These are phyloP conservation scores for Pteromalus puparum DNA, from an alignment of 1,140 invertebrate genomes.

Conservation along the genomic window DNA sequence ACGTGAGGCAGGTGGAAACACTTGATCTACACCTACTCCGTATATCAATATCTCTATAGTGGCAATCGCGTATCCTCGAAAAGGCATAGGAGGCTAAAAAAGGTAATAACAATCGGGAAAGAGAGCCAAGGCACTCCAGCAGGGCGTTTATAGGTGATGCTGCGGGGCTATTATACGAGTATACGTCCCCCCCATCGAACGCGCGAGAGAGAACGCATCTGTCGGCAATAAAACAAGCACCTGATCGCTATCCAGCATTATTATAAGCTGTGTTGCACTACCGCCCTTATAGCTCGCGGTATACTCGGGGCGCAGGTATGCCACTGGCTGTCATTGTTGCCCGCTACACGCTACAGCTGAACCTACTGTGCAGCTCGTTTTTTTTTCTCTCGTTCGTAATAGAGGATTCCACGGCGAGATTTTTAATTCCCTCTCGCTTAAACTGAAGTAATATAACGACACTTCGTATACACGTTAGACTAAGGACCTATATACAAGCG, in stretches of 20 bases:
- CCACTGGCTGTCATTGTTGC: conserved; percentile 29
- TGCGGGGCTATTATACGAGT: conserved; percentile 30
- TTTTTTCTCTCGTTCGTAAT: not conserved
- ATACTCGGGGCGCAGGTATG: conserved; percentile 33
- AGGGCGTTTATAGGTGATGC: conserved; percentile 23
- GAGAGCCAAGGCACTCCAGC: not conserved
- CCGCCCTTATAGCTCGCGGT: conserved; percentile 40
- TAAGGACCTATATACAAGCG: too few species aligned
- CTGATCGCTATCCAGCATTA: conserved; percentile 60
- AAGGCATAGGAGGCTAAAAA: not conserved
- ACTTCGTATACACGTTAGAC: too few species aligned
- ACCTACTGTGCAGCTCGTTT: not conserved
- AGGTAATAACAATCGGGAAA: not conserved
- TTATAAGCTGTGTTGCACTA: conserved; percentile 50
- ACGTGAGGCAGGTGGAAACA: not conserved
- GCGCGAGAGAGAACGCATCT: conserved; percentile 51
- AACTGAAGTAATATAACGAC: too few species aligned
- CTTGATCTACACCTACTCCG: not conserved
- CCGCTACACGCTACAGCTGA: not conserved
- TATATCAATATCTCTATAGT: not conserved
- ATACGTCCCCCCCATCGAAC: conserved; percentile 46
- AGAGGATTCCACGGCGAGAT: conserved; percentile 34
- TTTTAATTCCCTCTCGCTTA: not conserved
- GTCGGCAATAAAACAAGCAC: conserved; percentile 61
- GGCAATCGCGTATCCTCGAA: not conserved